Conservation (phyloP, 2,797 vertebrate genomes). For the Numenius phaeopus region DNA sequence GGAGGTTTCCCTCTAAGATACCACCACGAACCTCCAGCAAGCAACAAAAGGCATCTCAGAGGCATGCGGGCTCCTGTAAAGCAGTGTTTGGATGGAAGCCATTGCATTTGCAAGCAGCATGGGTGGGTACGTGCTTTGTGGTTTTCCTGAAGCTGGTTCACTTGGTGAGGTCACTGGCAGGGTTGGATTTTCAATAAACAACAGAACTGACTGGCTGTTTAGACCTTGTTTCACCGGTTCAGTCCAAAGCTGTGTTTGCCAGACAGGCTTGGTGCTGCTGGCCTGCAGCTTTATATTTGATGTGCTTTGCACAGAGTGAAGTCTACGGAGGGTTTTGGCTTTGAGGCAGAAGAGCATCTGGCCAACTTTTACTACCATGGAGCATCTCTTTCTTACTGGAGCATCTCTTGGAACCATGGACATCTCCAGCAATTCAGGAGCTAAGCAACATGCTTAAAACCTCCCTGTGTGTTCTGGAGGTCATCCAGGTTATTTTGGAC, state of each 20-base stretch:
- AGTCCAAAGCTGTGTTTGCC: neutral
- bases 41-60: neutral
- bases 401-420: neutral
- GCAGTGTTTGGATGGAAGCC: neutral
- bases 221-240: neutral
- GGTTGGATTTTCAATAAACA: neutral
- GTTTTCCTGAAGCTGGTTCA: neutral
- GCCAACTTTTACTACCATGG: neutral
- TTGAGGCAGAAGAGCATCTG: neutral
- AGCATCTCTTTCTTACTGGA: neutral
- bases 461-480: neutral
- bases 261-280: neutral
- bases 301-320: neutral
- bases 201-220: neutral
- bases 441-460: neutral
- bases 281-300: accelerated
- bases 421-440: neutral
- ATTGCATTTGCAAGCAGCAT: neutral
- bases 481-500: neutral
- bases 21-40: neutral
- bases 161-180: neutral
- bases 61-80: neutral
- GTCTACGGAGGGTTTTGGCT: accelerated
- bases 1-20: neutral
- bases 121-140: neutral